These are phyloP conservation scores for Nezara viridula DNA, from an alignment of 2,888 invertebrate genomes.

Conservation along the genomic window DNA sequence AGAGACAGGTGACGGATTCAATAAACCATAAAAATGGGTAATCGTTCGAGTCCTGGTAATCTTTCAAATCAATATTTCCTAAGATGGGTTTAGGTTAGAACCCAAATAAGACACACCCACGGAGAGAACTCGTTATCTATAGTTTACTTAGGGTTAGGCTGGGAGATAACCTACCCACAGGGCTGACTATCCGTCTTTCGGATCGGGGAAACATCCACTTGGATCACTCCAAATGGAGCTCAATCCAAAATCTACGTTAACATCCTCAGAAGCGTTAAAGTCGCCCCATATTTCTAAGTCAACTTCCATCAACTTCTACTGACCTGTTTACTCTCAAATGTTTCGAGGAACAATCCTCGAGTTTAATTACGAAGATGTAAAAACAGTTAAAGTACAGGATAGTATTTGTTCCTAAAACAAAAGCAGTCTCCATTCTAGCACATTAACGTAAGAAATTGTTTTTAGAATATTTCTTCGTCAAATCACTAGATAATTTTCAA, in stretches of 20 bases:
- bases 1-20: background rate
- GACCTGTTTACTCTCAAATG: too few relatives aligned
- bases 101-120: constrained; percentile 17
- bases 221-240: background rate
- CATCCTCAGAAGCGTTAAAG: too few relatives aligned
- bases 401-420: too few relatives aligned
- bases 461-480: background rate
- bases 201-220: background rate
- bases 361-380: too few relatives aligned
- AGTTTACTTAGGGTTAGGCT: constrained; percentile 49
- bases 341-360: too few relatives aligned
- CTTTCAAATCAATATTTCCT: background rate
- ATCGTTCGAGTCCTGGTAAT: background rate
- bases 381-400: too few relatives aligned
- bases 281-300: too few relatives aligned
- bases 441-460: background rate
- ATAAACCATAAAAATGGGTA: background rate
- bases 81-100: background rate
- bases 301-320: too few relatives aligned
- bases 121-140: constrained; percentile 1
- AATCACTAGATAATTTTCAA: background rate
- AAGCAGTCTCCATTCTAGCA: too few relatives aligned
- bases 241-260: background rate
- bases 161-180: background rate
- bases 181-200: background rate